phyloP scores from a whole-genome alignment of 2,797 vertebrate genomes.

The Cheirogaleus major region DNA sequence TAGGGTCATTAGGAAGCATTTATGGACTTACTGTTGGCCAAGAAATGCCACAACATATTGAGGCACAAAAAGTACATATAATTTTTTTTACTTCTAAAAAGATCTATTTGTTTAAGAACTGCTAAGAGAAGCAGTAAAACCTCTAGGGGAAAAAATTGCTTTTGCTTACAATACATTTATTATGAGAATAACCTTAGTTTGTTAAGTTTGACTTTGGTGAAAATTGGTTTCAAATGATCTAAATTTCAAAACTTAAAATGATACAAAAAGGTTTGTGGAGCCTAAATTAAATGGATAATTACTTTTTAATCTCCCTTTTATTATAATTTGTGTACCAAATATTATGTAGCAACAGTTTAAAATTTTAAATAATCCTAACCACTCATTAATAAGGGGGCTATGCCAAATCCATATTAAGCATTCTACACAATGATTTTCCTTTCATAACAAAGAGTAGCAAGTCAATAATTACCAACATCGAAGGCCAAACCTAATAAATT shows the following conservation, averaged over 20 bases:
- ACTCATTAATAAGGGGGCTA: not conserved
- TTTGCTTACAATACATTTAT: slow-evolving; percentile 17
- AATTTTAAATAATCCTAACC: slow-evolving; percentile 4
- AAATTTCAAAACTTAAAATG: slow-evolving; percentile 24
- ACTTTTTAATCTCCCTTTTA: not conserved
- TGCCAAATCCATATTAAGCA: not conserved
- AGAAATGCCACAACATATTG: slow-evolving; percentile 15
- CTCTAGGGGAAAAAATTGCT: not conserved
- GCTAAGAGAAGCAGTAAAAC: slow-evolving; percentile 13
- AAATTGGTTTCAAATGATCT: slow-evolving; percentile 42
- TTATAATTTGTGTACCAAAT: not conserved
- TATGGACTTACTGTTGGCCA: not conserved
- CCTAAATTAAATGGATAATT: not conserved
- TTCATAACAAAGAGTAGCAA: not conserved
- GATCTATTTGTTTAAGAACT: not conserved
- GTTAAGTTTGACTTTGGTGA: slow-evolving; percentile 50
- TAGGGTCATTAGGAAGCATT: not conserved
- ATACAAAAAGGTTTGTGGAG: not conserved
- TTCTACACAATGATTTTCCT: not conserved
- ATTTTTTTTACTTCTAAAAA: slow-evolving; percentile 3
- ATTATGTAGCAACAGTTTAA: not conserved
- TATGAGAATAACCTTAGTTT: not conserved
- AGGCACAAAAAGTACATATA: not conserved
- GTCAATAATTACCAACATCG: not conserved
- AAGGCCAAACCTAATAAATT: not conserved